Percentiles rank a stretch among this genome's conserved stretches.
phyloP scores from a whole-genome alignment of 1,140 invertebrate genomes.

The Zaprionus capensis region DNA sequence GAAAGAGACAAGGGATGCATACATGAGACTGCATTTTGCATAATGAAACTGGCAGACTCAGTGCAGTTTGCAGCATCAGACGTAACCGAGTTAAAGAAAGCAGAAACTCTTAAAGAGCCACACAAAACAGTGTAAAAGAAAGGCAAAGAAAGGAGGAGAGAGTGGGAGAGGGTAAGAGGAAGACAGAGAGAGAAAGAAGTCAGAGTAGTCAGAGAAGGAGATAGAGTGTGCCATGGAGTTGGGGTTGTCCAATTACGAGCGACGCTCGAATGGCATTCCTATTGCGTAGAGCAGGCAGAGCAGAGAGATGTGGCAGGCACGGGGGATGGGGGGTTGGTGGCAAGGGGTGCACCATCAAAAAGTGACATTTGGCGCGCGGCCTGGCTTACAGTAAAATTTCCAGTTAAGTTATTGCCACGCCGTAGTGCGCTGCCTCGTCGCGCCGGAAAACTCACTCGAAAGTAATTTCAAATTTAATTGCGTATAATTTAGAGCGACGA shows the following conservation, averaged over 20 bases:
- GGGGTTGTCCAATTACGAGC: constrained; percentile 16
- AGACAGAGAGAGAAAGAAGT: neutral
- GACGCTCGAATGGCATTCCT: constrained; percentile 19
- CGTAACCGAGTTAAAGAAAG: constrained; percentile 60
- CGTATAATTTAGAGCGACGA: constrained; percentile 78
- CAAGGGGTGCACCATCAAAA: constrained; percentile 57
- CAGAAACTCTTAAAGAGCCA: constrained; percentile 58
- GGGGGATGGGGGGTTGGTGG: constrained; percentile 30
- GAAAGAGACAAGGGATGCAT: neutral
- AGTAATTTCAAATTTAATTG: constrained; percentile 81
- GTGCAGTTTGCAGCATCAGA: constrained; percentile 54
- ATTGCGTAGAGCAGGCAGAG: neutral
- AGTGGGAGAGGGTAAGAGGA: neutral
- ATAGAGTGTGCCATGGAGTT: neutral
- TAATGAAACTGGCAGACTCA: constrained; percentile 71
- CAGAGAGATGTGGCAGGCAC: neutral
- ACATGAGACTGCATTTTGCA: constrained; percentile 52
- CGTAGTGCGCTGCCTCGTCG: constrained; percentile 48
- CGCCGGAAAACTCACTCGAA: constrained; percentile 67
- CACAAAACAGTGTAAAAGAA: constrained; percentile 14
- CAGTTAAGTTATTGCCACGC: constrained; percentile 74
- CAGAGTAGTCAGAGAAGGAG: neutral
- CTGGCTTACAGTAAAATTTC: constrained; percentile 76
- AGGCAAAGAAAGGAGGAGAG: constrained; percentile 1
- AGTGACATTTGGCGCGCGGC: constrained; percentile 72